Evolutionary conservation across 2,113 vertebrate genomes (phyloP).

Genomic region (Crotalus helleri): DNA sequence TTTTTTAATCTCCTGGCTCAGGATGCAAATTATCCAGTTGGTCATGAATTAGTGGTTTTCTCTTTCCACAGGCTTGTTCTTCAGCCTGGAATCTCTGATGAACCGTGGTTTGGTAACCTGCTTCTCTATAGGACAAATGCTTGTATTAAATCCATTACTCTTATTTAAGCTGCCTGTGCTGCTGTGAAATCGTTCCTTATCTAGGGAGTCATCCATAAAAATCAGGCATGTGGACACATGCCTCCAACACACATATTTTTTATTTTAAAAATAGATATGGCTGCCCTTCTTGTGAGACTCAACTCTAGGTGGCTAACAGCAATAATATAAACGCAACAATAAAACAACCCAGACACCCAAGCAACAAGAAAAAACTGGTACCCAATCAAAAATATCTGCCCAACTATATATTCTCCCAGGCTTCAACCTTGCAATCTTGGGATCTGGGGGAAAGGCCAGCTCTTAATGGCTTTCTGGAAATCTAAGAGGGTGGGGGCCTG

Average conservation of each 20-base stretch:
- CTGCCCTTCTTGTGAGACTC: background rate
- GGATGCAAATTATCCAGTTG: background rate
- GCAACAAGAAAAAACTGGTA: background rate
- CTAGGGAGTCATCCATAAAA: background rate
- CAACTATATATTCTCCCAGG: background rate
- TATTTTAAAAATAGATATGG: background rate
- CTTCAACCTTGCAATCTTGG: background rate
- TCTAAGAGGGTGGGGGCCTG: background rate
- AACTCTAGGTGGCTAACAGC: background rate
- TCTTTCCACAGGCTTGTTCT: background rate
- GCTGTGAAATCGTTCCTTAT: background rate
- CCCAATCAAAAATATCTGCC: background rate
- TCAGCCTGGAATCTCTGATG: background rate
- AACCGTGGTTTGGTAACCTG: background rate
- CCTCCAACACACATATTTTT: background rate
- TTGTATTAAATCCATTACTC: background rate
- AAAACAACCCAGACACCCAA: background rate
- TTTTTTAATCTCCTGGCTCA: background rate
- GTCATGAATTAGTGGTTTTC: background rate
- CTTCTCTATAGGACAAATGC: background rate
- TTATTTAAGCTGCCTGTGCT: background rate
- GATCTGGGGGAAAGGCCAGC: background rate
- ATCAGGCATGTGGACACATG: background rate
- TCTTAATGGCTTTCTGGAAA: background rate
- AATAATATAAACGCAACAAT: background rate